Evolutionary conservation across 2,888 invertebrate genomes (phyloP).

Genomic region (Acanthopleura granulata): DNA sequence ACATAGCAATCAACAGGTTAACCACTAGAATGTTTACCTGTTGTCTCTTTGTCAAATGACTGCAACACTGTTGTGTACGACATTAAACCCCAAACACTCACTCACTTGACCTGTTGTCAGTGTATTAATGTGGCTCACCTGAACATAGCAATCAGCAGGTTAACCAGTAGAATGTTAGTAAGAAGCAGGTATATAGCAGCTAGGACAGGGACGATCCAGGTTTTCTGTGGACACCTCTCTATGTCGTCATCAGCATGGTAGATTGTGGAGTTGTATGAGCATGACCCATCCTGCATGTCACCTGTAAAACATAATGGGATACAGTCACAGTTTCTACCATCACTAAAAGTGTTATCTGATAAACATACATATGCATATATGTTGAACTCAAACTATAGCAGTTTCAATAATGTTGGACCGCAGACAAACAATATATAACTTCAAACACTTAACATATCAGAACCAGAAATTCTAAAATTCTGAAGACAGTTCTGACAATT

Average conservation of each 20-base stretch:
- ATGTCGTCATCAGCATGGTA: slow-evolving; percentile 43
- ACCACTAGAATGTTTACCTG: too few species aligned
- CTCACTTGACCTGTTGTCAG: not conserved
- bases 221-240: slow-evolving; percentile 56
- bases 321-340: too few species aligned
- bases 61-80: too few species aligned
- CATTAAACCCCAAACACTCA: not conserved
- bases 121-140: slow-evolving; percentile 48
- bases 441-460: too few species aligned
- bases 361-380: too few species aligned
- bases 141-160: slow-evolving; percentile 70
- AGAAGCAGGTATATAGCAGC: slow-evolving; percentile 66
- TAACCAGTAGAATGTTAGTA: slow-evolving; percentile 68
- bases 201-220: slow-evolving; percentile 59
- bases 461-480: too few species aligned
- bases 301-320: not conserved
- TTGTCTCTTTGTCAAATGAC: too few species aligned
- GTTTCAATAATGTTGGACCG: too few species aligned
- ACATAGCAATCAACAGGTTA: slow-evolving; percentile 70
- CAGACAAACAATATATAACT: too few species aligned
- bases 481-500: too few species aligned
- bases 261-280: slow-evolving; percentile 36
- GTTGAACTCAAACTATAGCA: too few species aligned
- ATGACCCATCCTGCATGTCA: slow-evolving; percentile 16
- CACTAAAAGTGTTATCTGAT: too few species aligned